Conservation (phyloP, 2,113 vertebrate genomes). For the Dasyornis broadbenti region DNA sequence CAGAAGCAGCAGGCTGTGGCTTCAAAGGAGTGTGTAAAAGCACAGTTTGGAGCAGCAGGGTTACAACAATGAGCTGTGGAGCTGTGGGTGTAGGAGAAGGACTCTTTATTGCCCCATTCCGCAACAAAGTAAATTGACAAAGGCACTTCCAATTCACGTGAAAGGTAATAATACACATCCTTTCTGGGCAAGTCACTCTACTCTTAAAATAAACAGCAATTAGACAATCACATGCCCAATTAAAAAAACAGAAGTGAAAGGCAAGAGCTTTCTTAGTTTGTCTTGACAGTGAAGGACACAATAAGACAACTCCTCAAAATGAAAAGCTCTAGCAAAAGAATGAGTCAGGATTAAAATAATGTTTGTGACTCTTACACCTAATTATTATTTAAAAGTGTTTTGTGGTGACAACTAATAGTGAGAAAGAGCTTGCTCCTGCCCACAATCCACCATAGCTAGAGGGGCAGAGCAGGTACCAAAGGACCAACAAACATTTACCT, state of each 20-base stretch:
- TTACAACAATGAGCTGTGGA: not conserved
- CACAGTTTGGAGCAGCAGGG: not conserved
- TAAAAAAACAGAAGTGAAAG: not conserved
- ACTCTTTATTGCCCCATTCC: not conserved
- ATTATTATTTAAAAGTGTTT: not conserved
- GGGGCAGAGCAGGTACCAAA: not conserved
- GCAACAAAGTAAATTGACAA: not conserved
- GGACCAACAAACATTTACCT: not conserved
- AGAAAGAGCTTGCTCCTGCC: not conserved
- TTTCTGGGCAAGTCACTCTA: not conserved
- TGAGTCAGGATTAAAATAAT: not conserved
- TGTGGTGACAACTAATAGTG: not conserved
- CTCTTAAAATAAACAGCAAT: constrained; percentile 23
- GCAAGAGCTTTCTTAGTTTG: not conserved
- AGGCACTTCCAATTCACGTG: not conserved
- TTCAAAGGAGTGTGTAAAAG: not conserved
- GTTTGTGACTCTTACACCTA: not conserved
- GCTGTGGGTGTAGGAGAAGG: not conserved
- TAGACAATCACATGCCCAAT: not conserved
- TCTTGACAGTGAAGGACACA: not conserved
- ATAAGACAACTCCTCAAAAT: not conserved
- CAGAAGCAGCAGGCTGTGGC: not conserved
- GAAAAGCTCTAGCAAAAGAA: not conserved
- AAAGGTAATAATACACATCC: not conserved
- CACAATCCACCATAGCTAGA: not conserved